Evolutionary conservation across 2,888 invertebrate genomes (phyloP).

Genomic region (Gisinianus flammeolus): DNA sequence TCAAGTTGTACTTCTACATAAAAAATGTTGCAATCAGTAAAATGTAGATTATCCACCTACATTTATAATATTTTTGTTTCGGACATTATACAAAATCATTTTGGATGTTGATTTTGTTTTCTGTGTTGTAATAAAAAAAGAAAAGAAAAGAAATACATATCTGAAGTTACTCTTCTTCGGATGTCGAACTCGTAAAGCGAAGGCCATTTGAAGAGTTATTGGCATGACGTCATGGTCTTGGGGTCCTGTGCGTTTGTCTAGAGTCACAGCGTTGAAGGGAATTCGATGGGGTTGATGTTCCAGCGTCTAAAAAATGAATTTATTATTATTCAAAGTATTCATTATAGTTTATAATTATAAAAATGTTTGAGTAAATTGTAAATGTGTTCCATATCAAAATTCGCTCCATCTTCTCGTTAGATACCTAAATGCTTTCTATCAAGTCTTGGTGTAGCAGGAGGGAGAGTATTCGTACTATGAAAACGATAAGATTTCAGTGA

Average conservation of each 20-base stretch:
- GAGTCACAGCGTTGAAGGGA: slow-evolving; percentile 58
- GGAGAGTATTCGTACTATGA: slow-evolving; percentile 58
- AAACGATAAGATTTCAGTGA: slow-evolving; percentile 70
- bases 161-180: slow-evolving; percentile 8
- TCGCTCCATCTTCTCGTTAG: not conserved
- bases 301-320: slow-evolving; percentile 3
- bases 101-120: not conserved
- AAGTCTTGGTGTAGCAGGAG: slow-evolving; percentile 56
- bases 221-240: slow-evolving; percentile 28
- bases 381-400: too few relatives aligned
- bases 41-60: slow-evolving; percentile 5
- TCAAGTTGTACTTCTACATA: not conserved
- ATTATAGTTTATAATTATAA: not conserved
- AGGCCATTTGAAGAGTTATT: slow-evolving; percentile 11
- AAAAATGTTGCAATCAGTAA: not conserved
- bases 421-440: slow-evolving; percentile 55
- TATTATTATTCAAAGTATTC: not conserved
- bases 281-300: slow-evolving; percentile 38
- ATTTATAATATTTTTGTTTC: not conserved
- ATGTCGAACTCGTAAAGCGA: slow-evolving; percentile 18
- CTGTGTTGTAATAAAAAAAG: not conserved
- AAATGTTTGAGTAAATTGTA: not conserved
- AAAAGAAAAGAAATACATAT: not conserved
- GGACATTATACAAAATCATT: not conserved
- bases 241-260: slow-evolving; percentile 50